Conservation (phyloP, 2,797 vertebrate genomes). For the Scolopax rusticola region DNA sequence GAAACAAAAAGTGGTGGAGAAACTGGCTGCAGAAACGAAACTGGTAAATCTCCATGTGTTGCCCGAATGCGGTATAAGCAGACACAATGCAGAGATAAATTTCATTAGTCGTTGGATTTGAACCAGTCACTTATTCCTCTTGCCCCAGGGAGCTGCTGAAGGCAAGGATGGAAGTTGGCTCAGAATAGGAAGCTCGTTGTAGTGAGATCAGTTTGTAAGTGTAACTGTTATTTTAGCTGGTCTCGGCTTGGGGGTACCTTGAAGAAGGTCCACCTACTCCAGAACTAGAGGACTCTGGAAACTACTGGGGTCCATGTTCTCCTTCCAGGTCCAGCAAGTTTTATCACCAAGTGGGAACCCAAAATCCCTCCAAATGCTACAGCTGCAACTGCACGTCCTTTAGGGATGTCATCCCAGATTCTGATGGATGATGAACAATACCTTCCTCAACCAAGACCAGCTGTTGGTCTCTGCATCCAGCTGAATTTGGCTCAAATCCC, state of each 20-base stretch:
- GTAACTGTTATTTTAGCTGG: background rate
- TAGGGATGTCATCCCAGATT: background rate
- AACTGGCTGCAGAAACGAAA: background rate
- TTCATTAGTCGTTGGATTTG: background rate
- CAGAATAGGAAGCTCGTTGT: background rate
- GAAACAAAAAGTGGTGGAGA: slow-evolving; percentile 40
- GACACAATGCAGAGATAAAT: background rate
- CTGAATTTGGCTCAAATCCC: background rate
- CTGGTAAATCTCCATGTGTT: background rate
- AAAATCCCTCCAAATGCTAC: background rate
- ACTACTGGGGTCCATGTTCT: rapidly evolving
- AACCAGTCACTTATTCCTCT: background rate
- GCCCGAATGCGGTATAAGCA: background rate
- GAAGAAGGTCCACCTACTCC: background rate
- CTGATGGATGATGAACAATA: background rate
- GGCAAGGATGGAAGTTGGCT: background rate
- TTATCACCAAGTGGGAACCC: background rate
- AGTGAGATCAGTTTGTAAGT: background rate
- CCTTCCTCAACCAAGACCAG: background rate
- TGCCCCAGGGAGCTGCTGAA: background rate
- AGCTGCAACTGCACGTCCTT: background rate
- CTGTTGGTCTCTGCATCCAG: background rate
- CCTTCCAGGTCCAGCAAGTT: background rate
- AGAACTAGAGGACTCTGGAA: background rate
- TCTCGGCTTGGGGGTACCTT: background rate